These are phyloP conservation scores for Astur gentilis DNA, from an alignment of 2,113 vertebrate genomes.

Conservation along the genomic window DNA sequence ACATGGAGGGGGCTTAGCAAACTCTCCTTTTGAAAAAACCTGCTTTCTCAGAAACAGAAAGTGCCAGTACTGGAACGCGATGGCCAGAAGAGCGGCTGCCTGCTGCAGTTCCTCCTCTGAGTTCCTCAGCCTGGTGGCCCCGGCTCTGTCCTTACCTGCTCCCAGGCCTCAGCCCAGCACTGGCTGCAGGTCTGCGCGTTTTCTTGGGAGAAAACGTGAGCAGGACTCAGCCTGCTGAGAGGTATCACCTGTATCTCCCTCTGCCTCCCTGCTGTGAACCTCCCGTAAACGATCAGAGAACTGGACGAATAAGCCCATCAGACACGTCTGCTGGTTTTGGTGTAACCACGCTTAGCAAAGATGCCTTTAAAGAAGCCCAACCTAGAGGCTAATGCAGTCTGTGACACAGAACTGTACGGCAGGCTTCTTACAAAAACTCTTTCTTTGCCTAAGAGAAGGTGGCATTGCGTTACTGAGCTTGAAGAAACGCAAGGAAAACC, in stretches of 20 bases:
- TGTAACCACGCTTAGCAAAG: background rate
- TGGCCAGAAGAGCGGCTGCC: background rate
- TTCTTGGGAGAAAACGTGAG: background rate
- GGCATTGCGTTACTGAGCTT: background rate
- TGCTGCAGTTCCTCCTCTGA: accelerated
- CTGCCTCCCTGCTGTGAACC: background rate
- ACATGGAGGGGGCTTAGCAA: background rate
- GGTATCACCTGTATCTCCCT: background rate
- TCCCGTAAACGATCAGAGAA: background rate
- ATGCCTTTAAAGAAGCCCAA: background rate
- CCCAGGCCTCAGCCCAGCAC: background rate
- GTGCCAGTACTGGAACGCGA: background rate
- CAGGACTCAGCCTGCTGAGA: background rate
- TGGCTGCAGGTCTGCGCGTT: background rate
- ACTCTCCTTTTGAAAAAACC: background rate
- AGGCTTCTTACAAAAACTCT: background rate
- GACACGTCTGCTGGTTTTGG: background rate
- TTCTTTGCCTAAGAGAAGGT: accelerated
- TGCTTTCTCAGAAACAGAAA: background rate
- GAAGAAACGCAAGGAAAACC: background rate
- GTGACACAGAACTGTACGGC: background rate
- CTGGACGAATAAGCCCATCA: background rate
- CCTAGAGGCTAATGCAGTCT: background rate
- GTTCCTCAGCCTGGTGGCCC: background rate
- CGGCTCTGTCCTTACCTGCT: background rate